Evolutionary conservation across 2,113 vertebrate genomes (phyloP).

Genomic region (Cariama cristata): DNA sequence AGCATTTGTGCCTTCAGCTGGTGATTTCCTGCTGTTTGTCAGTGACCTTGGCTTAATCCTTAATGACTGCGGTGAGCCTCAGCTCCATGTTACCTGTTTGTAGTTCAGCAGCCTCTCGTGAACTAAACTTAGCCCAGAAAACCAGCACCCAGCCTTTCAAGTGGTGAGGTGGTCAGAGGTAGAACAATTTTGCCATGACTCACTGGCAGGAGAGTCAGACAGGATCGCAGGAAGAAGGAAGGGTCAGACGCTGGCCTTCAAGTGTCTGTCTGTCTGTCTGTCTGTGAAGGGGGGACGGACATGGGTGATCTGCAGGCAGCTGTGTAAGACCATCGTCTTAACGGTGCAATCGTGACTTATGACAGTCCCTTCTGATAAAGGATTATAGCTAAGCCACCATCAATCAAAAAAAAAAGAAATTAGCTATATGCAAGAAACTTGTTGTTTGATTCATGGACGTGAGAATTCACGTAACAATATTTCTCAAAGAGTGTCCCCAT

Average conservation of each 20-base stretch:
- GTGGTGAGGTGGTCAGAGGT: neutral
- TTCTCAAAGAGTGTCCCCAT: neutral
- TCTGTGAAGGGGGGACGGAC: neutral
- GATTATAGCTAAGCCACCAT: neutral
- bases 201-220: neutral
- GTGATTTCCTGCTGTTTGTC: neutral
- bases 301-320: neutral
- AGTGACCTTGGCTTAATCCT: neutral
- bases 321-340: neutral
- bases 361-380: neutral
- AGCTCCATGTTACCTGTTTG: neutral
- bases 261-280: neutral
- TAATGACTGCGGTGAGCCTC: neutral
- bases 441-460: neutral
- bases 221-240: neutral
- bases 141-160: neutral
- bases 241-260: neutral
- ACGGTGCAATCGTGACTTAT: fast-evolving
- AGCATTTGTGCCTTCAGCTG: neutral
- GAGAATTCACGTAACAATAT: neutral
- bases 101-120: neutral
- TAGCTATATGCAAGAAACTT: neutral
- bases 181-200: neutral
- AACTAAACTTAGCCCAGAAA: neutral
- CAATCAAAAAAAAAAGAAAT: neutral